Evolutionary conservation across 2,797 vertebrate species (phyloP).

Genomic region (Phrynocephalus vlangalii): DNA sequence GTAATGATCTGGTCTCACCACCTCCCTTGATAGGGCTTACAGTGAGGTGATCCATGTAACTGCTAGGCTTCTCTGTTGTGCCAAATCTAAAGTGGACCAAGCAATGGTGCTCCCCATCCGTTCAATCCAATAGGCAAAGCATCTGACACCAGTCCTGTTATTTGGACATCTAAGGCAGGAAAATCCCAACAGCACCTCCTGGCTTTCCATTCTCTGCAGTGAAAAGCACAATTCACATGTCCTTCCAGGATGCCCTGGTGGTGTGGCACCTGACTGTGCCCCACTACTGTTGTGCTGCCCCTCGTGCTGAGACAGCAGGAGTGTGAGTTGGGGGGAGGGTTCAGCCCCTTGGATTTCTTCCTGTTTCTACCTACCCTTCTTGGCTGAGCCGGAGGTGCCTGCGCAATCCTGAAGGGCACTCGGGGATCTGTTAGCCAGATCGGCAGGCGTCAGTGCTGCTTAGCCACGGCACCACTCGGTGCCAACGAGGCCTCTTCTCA

Average conservation of each 20-base stretch:
- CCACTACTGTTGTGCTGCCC: not conserved
- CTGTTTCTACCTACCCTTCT: not conserved
- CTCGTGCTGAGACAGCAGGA: not conserved
- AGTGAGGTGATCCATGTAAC: too few relatives aligned
- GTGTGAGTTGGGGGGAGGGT: too few relatives aligned
- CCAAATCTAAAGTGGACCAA: too few relatives aligned
- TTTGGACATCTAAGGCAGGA: too few relatives aligned
- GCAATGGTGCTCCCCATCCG: too few relatives aligned
- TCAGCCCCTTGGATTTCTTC: not conserved
- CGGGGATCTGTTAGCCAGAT: slow-evolving; percentile 1
- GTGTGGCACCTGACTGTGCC: not conserved
- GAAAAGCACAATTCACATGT: not conserved
- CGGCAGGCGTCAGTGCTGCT: slow-evolving; percentile 25
- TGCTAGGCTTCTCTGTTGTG: too few relatives aligned
- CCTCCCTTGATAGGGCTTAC: too few relatives aligned
- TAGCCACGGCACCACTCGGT: slow-evolving; percentile 16
- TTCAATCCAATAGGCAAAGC: too few relatives aligned
- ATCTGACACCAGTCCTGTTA: too few relatives aligned
- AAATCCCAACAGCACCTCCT: too few relatives aligned
- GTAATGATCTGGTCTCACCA: too few relatives aligned
- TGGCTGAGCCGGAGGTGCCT: not conserved
- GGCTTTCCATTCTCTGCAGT: too few relatives aligned
- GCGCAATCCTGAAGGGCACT: slow-evolving; percentile 1
- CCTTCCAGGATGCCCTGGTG: not conserved
- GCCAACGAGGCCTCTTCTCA: not conserved